These are phyloP conservation scores for Sarcophilus harrisii DNA, from an alignment of 2,797 vertebrate genomes.

Conservation along the genomic window DNA sequence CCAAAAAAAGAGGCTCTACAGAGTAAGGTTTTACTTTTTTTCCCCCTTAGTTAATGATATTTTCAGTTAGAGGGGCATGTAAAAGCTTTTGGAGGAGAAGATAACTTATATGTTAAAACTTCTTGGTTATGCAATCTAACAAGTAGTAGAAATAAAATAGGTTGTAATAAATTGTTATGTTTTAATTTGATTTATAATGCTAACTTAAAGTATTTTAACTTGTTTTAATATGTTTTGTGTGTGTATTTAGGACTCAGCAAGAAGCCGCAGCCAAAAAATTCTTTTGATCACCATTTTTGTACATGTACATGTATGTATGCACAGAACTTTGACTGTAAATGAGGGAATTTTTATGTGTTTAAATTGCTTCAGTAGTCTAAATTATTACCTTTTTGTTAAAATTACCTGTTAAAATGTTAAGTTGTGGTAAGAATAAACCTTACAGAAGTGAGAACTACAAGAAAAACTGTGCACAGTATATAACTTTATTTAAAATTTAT, in stretches of 20 bases:
- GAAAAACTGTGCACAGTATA: constrained; percentile 63
- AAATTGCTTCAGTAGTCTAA: constrained; percentile 90
- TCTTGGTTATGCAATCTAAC: background rate
- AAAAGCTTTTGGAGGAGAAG: background rate
- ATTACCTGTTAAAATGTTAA: constrained; percentile 75
- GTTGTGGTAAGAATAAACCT: constrained; percentile 71
- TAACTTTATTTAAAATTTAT: constrained; percentile 69
- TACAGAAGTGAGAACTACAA: constrained; percentile 61
- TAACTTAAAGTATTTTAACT: background rate
- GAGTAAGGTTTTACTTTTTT: background rate
- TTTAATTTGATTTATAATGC: background rate
- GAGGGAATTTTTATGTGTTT: constrained; percentile 86
- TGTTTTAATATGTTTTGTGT: background rate
- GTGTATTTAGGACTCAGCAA: constrained; percentile 92
- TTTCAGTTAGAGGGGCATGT: background rate
- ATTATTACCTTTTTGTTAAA: constrained; percentile 90
- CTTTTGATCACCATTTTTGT: constrained; percentile 92
- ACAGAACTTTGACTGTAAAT: constrained; percentile 84
- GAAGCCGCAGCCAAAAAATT: constrained; percentile 99
- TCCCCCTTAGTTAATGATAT: background rate
- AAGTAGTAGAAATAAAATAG: background rate
- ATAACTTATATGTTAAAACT: background rate
- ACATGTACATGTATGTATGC: constrained; percentile 79
- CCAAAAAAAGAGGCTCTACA: background rate
- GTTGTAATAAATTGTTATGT: background rate